Conservation (phyloP, 1,140 invertebrate species). For the Cydia strobilella region DNA sequence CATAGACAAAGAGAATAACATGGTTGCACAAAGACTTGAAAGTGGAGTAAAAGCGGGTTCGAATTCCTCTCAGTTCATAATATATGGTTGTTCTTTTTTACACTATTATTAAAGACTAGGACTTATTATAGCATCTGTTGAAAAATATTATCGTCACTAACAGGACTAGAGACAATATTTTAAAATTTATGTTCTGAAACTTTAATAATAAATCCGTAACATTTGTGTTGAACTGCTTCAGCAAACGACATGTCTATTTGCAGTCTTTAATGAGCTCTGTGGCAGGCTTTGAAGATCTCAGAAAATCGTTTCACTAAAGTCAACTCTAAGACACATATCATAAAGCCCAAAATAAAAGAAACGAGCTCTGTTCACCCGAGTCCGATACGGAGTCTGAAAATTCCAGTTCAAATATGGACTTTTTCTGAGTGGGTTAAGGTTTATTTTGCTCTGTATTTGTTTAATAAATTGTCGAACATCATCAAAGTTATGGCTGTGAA, state of each 20-base stretch:
- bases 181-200: background rate
- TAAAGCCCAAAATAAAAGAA: background rate
- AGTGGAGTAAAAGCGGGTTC: no score
- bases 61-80: no score
- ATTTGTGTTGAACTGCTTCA: conserved; percentile 15
- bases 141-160: no score
- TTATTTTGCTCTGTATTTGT: background rate
- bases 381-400: background rate
- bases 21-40: no score
- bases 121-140: no score
- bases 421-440: background rate
- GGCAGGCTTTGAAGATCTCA: background rate
- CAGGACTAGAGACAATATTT: no score
- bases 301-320: background rate
- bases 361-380: background rate
- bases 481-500: conserved; percentile 22
- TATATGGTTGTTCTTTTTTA: no score
- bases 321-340: background rate
- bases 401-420: background rate
- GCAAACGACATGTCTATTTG: conserved; percentile 14
- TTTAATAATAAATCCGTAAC: background rate
- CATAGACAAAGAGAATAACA: no score
- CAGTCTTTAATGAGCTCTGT: conserved; percentile 23
- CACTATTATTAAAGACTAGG: no score
- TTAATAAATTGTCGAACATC: conserved; percentile 9